Base-by-base conservation (phyloP, 2,797 vertebrate genomes). In the Triplophysa bombifrons region DNA sequence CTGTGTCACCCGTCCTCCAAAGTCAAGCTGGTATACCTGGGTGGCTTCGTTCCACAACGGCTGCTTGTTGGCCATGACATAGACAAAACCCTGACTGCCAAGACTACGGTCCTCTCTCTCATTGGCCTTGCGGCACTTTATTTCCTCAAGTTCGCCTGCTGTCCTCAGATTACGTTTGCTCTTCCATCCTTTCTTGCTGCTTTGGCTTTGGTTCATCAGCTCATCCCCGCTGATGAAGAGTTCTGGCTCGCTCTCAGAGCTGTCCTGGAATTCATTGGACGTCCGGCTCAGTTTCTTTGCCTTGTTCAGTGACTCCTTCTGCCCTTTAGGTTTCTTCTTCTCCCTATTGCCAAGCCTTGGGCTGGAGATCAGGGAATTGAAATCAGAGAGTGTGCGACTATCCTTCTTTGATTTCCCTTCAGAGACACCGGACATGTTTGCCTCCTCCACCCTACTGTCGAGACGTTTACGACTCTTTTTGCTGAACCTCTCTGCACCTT, bases 31-130 rank as follows among this genome's bases (percentile, higher is more conserved):
- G 90, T 99, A 99, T 51, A 99, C 98, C 90, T 99, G 98, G 0
- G 98, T 99, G 5, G 98, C 98, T 89, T 99, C 98, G 0, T 99
- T 99, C 98, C 98, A 99, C 85, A 99, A 92, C 0, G 98, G 98
- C 87, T 99, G 98, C 88, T 99, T 99, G 92, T 99, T 99, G 83
- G 98, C 98, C 98, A 99, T 99, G 65, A 99, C 94, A 0, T 98
- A 99, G 51, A 99, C 98, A 79, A 99, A 99, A 16, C 98, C 98
- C 89, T 98, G 97, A 90, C 95, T 99, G 83, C 98, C 97, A 87
- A 99, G 93, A 30, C 97, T 94, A 46, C 97, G 91, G 2, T 99
- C 98, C 86, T 99, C 98, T 87, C 96, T 96, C 87, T 99, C 98
- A 0, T 95, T 98, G 82, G 96, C 96, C 85, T 98, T 98, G 22